Base-by-base conservation (phyloP, 1,140 invertebrate species). In the Physella acuta region DNA sequence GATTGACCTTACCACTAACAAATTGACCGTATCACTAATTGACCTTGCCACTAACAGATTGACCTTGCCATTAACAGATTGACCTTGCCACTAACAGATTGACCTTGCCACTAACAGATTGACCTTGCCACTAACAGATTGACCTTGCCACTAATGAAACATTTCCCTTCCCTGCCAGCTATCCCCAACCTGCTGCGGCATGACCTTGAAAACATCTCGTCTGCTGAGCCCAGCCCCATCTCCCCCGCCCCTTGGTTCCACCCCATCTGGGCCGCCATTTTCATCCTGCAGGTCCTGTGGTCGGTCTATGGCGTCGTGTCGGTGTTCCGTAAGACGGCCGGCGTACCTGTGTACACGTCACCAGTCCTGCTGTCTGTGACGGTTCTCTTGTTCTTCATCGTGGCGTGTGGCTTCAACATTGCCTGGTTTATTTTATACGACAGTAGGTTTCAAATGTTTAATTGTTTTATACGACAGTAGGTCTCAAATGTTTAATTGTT, bases 361-460 rank as follows among this genome's bases (percentile, higher is more conserved):
- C 59, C 59, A 39, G 59, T 61, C 17, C 28, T 61, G n/a, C 16
- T 61, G n/a, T 37, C 33, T 2, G 24, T 26, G 0, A 3, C 39
- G 20, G 1, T 39, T 33, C 36, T 61, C 17, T 3, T 61, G n/a
- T 2, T 39, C 17, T 61, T 24, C 17, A 24, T 39, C 16, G 36
- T 61, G 36, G 16, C 59, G 11, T 61, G 59, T 17, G 59, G 59
- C 1, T 61, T 61, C 36, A 39, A n/a, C 24, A 30, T 61, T 28
- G 33, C 59, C 59, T 61, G 59, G 59, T 61, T 61, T 26, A 61
- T 61, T 44, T 28, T 61, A 44, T 61, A 61, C 30, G 59, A 61
- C 26, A 61, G 59, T 61, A 61, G 39, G 56, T 59, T 55, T 44
- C 39, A 44, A 20, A 44, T 11, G 20, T 8, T 11, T 8, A 44